A percentile compares a stretch with the other conserved stretches of the same genome.
phyloP scores from a whole-genome alignment of 2,113 vertebrate genomes.

The Semnornis frantzii region DNA sequence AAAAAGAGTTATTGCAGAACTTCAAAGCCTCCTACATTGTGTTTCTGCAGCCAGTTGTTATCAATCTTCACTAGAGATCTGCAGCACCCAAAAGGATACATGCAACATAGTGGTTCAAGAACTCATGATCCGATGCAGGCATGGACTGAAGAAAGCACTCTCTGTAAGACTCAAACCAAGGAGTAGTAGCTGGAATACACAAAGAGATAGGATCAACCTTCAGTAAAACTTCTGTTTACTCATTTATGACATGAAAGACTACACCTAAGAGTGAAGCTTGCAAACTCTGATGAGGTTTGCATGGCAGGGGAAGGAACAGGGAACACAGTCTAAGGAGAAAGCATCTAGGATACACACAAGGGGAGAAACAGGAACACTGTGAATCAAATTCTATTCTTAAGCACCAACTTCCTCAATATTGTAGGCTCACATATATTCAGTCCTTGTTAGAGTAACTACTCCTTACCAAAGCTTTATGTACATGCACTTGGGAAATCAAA shows the following conservation, averaged over 20 bases:
- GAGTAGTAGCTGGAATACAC: constrained; percentile 89
- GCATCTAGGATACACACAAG: neutral
- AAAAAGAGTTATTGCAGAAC: neutral
- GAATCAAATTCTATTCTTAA: neutral
- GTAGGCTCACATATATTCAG: neutral
- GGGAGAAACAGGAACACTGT: neutral
- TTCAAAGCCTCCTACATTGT: neutral
- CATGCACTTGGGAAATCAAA: neutral
- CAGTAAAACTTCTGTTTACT: neutral
- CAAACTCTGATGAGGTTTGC: neutral
- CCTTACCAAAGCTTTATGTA: neutral
- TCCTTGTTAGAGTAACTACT: neutral
- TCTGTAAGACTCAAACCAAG: constrained; percentile 97
- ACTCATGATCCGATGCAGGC: constrained; percentile 96
- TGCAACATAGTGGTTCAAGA: constrained; percentile 96
- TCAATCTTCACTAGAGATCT: neutral
- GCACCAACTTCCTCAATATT: neutral
- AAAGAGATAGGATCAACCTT: constrained; percentile 9
- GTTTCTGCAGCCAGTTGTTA: neutral
- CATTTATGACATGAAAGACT: neutral
- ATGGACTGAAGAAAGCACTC: constrained; percentile 95
- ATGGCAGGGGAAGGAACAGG: neutral
- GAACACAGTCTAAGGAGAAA: neutral
- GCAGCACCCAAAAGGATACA: constrained; percentile 91
- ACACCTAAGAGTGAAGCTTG: neutral